Evolutionary conservation across 2,888 invertebrate species (phyloP).

Genomic region (Boloria selene): DNA sequence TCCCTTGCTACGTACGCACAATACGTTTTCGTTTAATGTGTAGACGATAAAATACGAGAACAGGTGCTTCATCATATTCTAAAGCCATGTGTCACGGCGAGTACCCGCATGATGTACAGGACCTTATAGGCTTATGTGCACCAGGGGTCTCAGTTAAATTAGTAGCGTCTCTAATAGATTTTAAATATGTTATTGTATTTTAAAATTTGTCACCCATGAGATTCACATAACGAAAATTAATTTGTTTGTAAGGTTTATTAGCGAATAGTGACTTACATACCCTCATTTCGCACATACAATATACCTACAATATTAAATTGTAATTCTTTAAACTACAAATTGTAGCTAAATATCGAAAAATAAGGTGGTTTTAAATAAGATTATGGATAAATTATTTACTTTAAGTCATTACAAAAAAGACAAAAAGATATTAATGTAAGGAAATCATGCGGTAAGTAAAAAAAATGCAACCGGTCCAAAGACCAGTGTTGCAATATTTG

Average conservation of each 20-base stretch:
- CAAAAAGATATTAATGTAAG: too few species aligned
- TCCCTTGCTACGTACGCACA: constrained; percentile 28
- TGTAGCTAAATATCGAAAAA: too few species aligned
- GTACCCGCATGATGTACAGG: constrained; percentile 72
- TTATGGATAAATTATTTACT: too few species aligned
- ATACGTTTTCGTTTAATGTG: constrained; percentile 66
- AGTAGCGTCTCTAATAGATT: constrained; percentile 66
- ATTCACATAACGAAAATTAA: background rate
- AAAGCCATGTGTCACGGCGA: constrained; percentile 73
- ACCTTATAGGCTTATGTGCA: constrained; percentile 66
- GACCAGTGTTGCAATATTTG: constrained; percentile 11
- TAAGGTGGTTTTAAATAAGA: too few species aligned
- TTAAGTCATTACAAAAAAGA: too few species aligned
- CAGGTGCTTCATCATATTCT: constrained; percentile 76
- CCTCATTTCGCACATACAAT: background rate
- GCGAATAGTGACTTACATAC: background rate
- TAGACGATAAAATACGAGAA: constrained; percentile 76
- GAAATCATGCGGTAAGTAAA: background rate
- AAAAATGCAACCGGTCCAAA: constrained; percentile 1
- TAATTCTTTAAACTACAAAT: too few species aligned
- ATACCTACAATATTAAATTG: too few species aligned
- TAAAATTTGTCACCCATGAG: constrained; percentile 16
- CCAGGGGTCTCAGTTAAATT: constrained; percentile 57
- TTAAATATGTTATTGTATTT: constrained; percentile 40
- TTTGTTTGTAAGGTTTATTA: background rate